Evolutionary conservation across 2,113 vertebrate species (phyloP).

Genomic region (Alexandromys fortis): DNA sequence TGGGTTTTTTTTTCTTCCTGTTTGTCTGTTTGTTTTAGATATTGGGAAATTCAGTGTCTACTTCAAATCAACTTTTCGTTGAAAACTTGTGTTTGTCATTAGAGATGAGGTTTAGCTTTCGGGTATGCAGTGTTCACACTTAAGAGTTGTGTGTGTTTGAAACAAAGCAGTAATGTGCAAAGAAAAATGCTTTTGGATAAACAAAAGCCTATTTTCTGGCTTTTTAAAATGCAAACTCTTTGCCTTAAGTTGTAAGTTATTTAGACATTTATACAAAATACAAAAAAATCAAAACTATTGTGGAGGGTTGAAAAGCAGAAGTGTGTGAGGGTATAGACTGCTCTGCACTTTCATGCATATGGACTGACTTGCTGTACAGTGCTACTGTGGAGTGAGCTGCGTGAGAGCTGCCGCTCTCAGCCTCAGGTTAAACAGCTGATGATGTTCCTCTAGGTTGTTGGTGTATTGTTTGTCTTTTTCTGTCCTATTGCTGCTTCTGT

Average conservation of each 20-base stretch:
- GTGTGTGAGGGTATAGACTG: constrained; percentile 44
- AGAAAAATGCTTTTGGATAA: constrained; percentile 53
- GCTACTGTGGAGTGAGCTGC: constrained; percentile 80
- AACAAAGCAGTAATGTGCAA: constrained; percentile 74
- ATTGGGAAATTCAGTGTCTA: constrained; percentile 67
- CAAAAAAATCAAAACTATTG: constrained; percentile 74
- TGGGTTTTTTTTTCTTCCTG: background rate
- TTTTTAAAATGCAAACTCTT: constrained; percentile 85
- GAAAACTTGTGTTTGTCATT: constrained; percentile 68
- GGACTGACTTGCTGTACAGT: constrained; percentile 67
- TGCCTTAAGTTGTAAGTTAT: constrained; percentile 42
- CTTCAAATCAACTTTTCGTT: constrained; percentile 62
- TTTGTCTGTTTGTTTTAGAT: background rate
- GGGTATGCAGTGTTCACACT: constrained; percentile 68
- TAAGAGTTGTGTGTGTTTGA: constrained; percentile 72
- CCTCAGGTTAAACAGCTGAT: constrained; percentile 66
- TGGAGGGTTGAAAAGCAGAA: constrained; percentile 85
- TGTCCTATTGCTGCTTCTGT: constrained; percentile 79
- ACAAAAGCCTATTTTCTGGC: constrained; percentile 78
- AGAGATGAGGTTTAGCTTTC: constrained; percentile 73
- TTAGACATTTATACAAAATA: background rate
- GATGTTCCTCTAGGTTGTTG: no score
- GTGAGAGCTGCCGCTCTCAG: constrained; percentile 84
- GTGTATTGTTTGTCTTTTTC: constrained; percentile 59
- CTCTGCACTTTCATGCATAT: constrained; percentile 29